Conservation (phyloP, 2,797 vertebrate species). For the Phoeniculus purpureus region DNA sequence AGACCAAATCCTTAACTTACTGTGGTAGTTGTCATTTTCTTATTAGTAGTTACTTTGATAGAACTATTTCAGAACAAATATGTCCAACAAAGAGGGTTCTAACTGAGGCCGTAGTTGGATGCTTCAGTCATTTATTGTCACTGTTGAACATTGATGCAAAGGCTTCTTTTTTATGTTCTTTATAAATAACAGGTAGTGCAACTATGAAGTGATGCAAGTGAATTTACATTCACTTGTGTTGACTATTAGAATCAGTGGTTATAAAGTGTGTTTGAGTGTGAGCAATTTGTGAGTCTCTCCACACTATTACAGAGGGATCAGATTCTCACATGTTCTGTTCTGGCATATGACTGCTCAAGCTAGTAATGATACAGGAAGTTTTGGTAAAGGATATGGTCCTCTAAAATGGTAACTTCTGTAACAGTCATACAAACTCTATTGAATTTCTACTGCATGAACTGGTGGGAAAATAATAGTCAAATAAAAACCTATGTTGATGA, state of each 20-base stretch:
- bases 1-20: neutral
- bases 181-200: neutral
- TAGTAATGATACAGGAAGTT: neutral
- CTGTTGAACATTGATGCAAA: neutral
- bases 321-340: neutral
- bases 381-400: neutral
- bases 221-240: neutral
- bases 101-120: neutral
- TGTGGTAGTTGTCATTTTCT: neutral
- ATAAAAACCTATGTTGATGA: neutral
- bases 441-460: neutral
- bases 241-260: neutral
- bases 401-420: neutral
- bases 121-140: neutral
- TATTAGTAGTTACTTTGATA: neutral
- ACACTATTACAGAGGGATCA: neutral
- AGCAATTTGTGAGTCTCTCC: neutral
- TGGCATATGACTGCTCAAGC: neutral
- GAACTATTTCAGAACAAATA: conserved; percentile 4
- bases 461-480: neutral
- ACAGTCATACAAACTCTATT: neutral
- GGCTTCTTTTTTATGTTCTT: neutral
- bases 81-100: neutral
- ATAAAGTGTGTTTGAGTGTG: neutral
- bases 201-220: neutral